Base-by-base conservation (phyloP, 2,113 vertebrate genomes). In the Clarias gariepinus region DNA sequence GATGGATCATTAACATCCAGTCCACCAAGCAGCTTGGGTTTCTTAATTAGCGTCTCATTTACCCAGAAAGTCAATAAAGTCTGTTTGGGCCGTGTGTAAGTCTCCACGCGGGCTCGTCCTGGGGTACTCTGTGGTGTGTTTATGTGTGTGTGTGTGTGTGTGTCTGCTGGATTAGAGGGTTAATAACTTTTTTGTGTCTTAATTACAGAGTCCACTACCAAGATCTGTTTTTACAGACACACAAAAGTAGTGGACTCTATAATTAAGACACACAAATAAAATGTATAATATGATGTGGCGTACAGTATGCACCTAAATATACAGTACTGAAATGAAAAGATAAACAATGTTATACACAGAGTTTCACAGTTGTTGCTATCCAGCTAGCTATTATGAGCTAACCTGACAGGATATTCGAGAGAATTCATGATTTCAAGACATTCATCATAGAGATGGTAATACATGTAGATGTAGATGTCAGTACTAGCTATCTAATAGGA, bases 31-130 rank as follows among this genome's bases (percentile, higher is more conserved):
- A 11, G 77, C 66, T 80, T 25, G 7, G 69, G 64, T 85, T 78
- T 88, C 87, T 73, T 85, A 84, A 88, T 84, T 88, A 88, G 64
- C 87, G 60, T 85, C 87, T 73, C 69, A 52, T 61, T 73, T 73
- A 69, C 81, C 47, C 81, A 36, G 58, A 82, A 84, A 81, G 87
- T 81, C 87, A 73, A 84, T 84, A 80, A 33, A 61, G 57, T 74
- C 76, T 55, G 76, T 63, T 73, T 55, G 36, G 28, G 74, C 57
- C 6, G 47, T 16, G 77, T 71, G 68, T 23, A 19, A 12, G 76
- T 36, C 87, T 81, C 85, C 64, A 30, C 55, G 61, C 36, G 9
- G 71, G 30, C 68, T 76, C 61, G 57, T 63, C 41, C 47, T 21
- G 33, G 11, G 23, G 64, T 80, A 21, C 11, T 60, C 36, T 60